phyloP scores from a whole-genome alignment of 1,140 invertebrate genomes.

The Polypedilum vanderplanki region DNA sequence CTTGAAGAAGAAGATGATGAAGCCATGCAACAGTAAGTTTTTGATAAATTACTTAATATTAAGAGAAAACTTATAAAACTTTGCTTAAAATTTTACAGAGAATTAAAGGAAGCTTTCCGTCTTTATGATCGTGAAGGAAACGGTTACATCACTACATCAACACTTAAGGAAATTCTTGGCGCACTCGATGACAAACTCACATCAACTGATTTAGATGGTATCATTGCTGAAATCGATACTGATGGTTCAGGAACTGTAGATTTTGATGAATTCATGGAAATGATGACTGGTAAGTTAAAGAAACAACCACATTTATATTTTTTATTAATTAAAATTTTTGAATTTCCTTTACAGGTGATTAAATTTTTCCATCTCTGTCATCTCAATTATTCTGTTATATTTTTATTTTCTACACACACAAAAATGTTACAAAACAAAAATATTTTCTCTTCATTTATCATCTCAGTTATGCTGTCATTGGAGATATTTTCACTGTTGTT shows the following conservation, averaged over 20 bases:
- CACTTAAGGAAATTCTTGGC: constrained; percentile 81
- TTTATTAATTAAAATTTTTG: background rate
- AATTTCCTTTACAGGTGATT: background rate
- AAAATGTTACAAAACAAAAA: no score
- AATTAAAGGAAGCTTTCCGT: constrained; percentile 88
- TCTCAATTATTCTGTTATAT: no score
- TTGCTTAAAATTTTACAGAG: constrained; percentile 37
- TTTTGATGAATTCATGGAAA: constrained; percentile 82
- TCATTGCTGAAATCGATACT: constrained; percentile 88
- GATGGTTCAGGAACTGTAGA: constrained; percentile 88
- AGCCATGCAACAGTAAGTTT: constrained; percentile 69
- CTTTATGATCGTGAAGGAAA: constrained; percentile 75
- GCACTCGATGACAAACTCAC: constrained; percentile 87
- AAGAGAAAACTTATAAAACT: background rate
- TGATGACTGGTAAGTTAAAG: constrained; percentile 66
- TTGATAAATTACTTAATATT: background rate
- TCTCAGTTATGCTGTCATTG: no score
- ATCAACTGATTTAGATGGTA: constrained; percentile 74
- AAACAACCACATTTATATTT: no score
- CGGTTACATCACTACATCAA: constrained; percentile 85
- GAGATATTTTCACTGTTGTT: no score
- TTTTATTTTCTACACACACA: no score
- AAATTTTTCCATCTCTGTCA: background rate
- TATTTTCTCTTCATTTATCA: no score
- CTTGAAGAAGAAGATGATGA: constrained; percentile 85